These are phyloP conservation scores for Lacanobia wlatinum DNA, from an alignment of 2,888 invertebrate genomes.

Conservation along the genomic window DNA sequence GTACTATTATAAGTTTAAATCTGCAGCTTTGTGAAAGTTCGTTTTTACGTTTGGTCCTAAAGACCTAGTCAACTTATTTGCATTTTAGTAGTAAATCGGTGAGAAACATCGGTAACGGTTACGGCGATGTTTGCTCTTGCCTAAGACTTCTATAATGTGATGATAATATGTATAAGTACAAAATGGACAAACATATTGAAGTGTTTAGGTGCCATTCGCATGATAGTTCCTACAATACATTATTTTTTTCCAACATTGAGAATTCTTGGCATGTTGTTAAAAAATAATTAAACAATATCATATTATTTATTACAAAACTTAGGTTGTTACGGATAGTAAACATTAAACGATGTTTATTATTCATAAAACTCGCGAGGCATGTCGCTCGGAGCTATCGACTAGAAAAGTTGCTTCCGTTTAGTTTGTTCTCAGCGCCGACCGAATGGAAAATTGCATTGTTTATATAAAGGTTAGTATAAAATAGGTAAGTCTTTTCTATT, in stretches of 20 bases:
- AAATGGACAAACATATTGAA: neutral
- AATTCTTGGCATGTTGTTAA: neutral
- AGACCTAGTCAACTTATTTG: neutral
- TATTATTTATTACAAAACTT: slow-evolving; percentile 32
- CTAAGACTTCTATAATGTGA: neutral
- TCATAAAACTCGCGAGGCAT: slow-evolving; percentile 65
- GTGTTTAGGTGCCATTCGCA: neutral
- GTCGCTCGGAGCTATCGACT: slow-evolving; percentile 64
- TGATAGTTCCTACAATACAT: neutral
- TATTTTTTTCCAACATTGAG: neutral
- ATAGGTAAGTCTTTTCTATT: slow-evolving; percentile 53
- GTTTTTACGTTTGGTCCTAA: neutral
- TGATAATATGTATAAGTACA: neutral
- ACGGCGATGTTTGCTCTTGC: neutral
- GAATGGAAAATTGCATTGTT: slow-evolving; percentile 73
- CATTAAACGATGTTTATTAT: slow-evolving; percentile 67
- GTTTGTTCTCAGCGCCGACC: slow-evolving; percentile 64
- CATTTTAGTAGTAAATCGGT: neutral
- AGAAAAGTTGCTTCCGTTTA: slow-evolving; percentile 69
- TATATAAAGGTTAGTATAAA: slow-evolving; percentile 57
- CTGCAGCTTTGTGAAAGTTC: neutral
- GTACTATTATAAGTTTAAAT: slow-evolving; percentile 6
- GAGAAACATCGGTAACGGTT: no score
- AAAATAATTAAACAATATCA: slow-evolving; percentile 23
- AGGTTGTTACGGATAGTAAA: slow-evolving; percentile 50